Evolutionary conservation across 2,113 vertebrate genomes (phyloP).

Genomic region (Lophotis ruficrista): DNA sequence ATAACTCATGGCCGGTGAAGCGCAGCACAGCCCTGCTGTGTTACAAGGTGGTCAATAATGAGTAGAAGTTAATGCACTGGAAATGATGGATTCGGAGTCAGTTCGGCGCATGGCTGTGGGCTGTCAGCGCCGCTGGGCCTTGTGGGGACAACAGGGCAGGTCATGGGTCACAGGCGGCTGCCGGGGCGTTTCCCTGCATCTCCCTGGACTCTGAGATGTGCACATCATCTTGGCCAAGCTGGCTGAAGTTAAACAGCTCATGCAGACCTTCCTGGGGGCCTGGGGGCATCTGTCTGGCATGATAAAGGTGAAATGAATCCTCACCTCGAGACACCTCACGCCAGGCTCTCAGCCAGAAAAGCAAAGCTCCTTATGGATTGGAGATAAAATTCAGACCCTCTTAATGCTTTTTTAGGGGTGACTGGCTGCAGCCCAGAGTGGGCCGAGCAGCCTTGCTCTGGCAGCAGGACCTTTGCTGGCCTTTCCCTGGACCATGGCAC

Average conservation of each 20-base stretch:
- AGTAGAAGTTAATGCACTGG: constrained; percentile 42
- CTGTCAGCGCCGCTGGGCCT: neutral
- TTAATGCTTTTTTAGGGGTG: neutral
- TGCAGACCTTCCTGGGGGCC: neutral
- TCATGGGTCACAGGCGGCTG: neutral
- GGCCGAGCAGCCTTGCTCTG: neutral
- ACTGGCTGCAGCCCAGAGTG: neutral
- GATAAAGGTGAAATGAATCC: neutral
- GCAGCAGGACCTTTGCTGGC: neutral
- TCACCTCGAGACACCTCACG: neutral
- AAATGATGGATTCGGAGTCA: neutral
- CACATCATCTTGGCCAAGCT: neutral
- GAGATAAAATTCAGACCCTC: neutral
- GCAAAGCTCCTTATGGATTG: neutral
- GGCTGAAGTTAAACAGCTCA: too few species aligned
- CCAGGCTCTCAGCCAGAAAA: neutral
- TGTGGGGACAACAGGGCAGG: neutral
- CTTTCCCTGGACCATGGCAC: neutral
- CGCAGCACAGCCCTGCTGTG: neutral
- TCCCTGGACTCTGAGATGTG: neutral
- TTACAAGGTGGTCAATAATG: constrained; percentile 42
- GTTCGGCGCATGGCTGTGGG: accelerated
- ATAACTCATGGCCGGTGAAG: neutral
- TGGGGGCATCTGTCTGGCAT: neutral
- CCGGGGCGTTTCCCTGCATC: neutral